Conservation (phyloP, 2,113 vertebrate genomes). For the Pelecanus crispus region DNA sequence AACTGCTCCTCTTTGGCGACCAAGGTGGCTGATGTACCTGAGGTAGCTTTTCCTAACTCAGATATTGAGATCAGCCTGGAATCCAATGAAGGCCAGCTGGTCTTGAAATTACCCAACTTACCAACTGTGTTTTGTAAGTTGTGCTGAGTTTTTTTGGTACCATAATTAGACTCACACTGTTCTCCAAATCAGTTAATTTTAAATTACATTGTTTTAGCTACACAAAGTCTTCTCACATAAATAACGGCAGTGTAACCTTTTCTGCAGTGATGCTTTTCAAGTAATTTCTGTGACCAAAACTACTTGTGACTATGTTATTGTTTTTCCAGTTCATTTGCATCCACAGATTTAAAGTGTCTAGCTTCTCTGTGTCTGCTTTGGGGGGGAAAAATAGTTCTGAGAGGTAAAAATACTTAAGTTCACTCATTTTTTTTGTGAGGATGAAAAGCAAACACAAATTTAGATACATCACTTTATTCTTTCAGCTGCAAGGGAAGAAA, state of each 20-base stretch:
- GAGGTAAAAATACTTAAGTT: not conserved
- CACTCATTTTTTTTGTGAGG: not conserved
- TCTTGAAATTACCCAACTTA: not conserved
- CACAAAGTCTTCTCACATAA: not conserved
- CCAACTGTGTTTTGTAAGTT: not conserved
- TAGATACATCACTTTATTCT: not conserved
- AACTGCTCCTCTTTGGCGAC: not conserved
- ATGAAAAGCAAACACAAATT: not conserved
- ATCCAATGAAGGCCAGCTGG: fast-evolving
- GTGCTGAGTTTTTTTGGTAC: not conserved
- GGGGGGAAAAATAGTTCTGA: not conserved
- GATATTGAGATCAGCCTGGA: not conserved
- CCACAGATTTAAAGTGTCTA: not conserved
- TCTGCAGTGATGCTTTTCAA: not conserved
- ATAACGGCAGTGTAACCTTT: not conserved
- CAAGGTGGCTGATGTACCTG: not conserved
- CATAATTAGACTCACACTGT: not conserved
- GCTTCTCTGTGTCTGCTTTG: not conserved
- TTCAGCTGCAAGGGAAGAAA: not conserved
- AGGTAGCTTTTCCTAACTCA: not conserved
- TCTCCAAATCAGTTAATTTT: not conserved
- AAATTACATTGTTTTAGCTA: not conserved
- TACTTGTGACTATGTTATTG: not conserved
- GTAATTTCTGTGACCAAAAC: not conserved
- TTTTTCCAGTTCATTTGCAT: not conserved